These are phyloP conservation scores for Pristionchus exspectatus DNA, from an alignment of 2,888 invertebrate genomes.

Conservation along the genomic window DNA sequence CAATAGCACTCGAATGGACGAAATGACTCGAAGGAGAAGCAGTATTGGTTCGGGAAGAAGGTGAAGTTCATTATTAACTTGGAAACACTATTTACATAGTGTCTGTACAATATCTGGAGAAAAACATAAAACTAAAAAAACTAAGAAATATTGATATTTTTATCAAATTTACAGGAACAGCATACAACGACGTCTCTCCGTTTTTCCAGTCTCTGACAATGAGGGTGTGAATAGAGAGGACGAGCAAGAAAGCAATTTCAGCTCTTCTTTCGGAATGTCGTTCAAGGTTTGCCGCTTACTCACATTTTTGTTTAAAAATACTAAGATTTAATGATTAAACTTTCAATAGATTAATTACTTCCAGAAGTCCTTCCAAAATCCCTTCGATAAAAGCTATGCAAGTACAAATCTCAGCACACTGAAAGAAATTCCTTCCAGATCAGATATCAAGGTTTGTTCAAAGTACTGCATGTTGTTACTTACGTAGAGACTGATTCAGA, in stretches of 20 bases:
- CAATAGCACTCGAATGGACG: conserved; percentile 45
- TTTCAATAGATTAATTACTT: background rate
- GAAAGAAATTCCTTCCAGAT: conserved; percentile 26
- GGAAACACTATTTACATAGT: too few relatives aligned
- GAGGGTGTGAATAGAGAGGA: background rate
- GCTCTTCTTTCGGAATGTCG: background rate
- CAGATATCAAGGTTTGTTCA: conserved; percentile 8
- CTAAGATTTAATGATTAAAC: background rate
- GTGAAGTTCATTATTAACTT: background rate
- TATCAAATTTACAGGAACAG: background rate
- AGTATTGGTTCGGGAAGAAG: background rate
- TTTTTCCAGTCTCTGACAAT: background rate
- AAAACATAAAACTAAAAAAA: too few relatives aligned
- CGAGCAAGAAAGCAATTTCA: background rate
- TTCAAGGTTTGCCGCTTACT: background rate
- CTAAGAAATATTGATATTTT: background rate
- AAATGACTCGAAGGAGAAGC: conserved; percentile 45
- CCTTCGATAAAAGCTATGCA: conserved; percentile 35
- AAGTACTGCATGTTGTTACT: background rate
- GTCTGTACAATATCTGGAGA: too few relatives aligned
- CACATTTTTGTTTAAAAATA: too few relatives aligned
- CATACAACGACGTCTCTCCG: background rate
- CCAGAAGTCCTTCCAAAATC: background rate
- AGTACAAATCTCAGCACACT: background rate
- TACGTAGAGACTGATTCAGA: background rate